Evolutionary conservation across 2,797 vertebrate genomes (phyloP).

Genomic region (Mormyrus proboscirostris): DNA sequence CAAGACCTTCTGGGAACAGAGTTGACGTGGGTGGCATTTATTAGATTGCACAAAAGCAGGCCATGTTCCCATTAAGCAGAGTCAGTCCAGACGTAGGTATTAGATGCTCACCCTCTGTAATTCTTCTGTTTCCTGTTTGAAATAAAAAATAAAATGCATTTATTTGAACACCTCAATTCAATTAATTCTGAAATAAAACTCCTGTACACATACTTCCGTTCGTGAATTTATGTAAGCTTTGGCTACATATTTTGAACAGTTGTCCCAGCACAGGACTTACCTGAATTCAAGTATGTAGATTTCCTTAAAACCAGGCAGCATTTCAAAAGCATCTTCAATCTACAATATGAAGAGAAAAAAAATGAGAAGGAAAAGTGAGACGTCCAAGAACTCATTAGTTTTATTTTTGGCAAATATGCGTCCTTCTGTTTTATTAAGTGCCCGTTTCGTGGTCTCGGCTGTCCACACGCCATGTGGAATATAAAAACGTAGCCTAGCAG

Average conservation of each 20-base stretch:
- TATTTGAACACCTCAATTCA: background rate
- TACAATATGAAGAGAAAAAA: constrained; percentile 38
- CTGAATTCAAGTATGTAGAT: constrained; percentile 77
- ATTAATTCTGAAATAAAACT: background rate
- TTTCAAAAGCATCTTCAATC: constrained; percentile 74
- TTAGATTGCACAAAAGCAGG: background rate
- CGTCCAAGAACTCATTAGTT: background rate
- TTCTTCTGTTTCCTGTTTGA: constrained; percentile 71
- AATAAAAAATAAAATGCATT: constrained; percentile 24
- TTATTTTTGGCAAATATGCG: background rate
- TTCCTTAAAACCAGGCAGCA: constrained; percentile 76
- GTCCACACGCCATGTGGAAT: background rate
- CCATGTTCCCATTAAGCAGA: background rate
- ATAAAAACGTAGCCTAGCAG: background rate
- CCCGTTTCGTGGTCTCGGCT: background rate
- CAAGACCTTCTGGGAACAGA: background rate
- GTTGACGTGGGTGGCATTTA: background rate
- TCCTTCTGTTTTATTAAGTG: background rate
- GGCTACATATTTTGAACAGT: background rate
- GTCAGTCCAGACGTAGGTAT: background rate
- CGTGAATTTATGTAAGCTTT: background rate
- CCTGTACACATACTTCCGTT: background rate
- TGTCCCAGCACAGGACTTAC: constrained; percentile 51
- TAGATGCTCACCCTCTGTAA: constrained; percentile 66
- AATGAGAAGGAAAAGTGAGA: background rate